These are phyloP conservation scores for Sardina pilchardus DNA, from an alignment of 2,113 vertebrate species.

Conservation along the genomic window DNA sequence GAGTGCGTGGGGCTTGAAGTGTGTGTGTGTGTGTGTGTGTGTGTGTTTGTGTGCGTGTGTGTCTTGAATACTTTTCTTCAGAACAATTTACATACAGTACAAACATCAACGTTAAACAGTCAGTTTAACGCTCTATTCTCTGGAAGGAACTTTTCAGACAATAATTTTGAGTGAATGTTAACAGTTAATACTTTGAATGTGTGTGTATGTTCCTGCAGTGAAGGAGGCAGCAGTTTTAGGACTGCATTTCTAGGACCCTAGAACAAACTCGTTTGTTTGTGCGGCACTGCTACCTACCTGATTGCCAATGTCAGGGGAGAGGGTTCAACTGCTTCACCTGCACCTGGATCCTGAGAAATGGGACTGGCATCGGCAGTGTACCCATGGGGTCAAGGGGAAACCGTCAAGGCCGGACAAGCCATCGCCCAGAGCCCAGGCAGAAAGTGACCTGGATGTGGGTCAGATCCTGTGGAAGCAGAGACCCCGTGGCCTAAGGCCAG, in stretches of 20 bases:
- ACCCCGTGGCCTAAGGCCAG: neutral
- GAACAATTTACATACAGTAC: neutral
- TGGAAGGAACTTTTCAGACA: neutral
- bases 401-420: too few relatives aligned
- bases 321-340: neutral
- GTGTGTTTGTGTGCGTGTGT: neutral
- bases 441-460: neutral
- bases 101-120: neutral
- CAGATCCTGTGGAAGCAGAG: neutral
- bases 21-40: conserved; percentile 5
- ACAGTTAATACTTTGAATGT: neutral
- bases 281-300: too few relatives aligned
- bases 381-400: neutral
- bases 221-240: too few relatives aligned
- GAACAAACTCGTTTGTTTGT: too few relatives aligned
- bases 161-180: neutral
- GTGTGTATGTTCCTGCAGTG: neutral
- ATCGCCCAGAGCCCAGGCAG: neutral
- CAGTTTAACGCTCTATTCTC: neutral
- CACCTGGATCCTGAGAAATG: neutral
- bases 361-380: neutral
- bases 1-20: neutral
- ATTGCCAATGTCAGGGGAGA: neutral
- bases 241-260: too few relatives aligned
- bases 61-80: neutral